A percentile compares a stretch with the other conserved stretches of the same genome.
Evolutionary conservation across 2,797 vertebrate genomes (phyloP).

Genomic region (Mico argentatus): DNA sequence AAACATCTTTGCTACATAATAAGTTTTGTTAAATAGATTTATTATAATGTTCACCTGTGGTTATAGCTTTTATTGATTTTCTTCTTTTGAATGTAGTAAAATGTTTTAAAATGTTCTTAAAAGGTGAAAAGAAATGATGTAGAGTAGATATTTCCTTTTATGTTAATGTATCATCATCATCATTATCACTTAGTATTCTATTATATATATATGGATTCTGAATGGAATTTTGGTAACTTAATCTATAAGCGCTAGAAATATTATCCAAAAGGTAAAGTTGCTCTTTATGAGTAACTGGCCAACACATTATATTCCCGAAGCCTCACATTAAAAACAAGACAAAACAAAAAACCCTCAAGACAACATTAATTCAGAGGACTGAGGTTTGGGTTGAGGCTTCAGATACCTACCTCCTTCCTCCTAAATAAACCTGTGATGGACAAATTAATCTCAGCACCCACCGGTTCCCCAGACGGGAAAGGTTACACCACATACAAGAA

Average conservation of each 20-base stretch:
- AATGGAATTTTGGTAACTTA: background rate
- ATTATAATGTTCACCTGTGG: background rate
- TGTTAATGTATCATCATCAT: background rate
- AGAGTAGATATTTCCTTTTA: no score
- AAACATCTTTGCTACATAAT: background rate
- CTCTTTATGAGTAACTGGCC: background rate
- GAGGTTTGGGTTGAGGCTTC: background rate
- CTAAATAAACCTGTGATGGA: background rate
- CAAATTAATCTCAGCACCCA: background rate
- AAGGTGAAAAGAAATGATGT: background rate
- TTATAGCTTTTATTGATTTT: background rate
- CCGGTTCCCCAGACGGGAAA: rapidly evolving
- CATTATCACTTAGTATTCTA: background rate
- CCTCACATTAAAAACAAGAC: background rate
- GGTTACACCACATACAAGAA: background rate
- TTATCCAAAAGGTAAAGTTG: background rate
- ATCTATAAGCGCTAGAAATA: background rate
- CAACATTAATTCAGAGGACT: no score
- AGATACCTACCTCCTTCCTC: background rate
- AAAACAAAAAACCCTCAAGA: no score
- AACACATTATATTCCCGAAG: background rate
- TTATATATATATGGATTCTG: background rate
- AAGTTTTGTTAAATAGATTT: background rate
- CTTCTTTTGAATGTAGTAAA: background rate
- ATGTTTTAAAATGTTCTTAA: background rate